phyloP scores from a whole-genome alignment of 2,888 invertebrate genomes.

The Cremastinae sp. region DNA sequence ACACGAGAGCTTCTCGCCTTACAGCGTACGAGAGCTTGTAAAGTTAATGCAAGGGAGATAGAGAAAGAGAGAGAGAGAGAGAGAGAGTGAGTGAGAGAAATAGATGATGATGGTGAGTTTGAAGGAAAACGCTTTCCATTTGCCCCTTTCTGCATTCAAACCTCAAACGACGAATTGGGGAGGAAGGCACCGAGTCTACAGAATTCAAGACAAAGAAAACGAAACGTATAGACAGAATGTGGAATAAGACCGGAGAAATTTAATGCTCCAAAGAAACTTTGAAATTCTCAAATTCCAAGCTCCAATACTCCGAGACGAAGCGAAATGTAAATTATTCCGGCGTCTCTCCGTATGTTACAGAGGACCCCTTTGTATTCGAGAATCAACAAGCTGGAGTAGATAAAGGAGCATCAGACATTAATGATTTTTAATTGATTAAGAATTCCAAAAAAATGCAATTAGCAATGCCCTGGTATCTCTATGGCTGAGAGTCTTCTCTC shows the following conservation, averaged over 20 bases:
- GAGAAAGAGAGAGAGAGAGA: background rate
- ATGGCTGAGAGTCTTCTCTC: too few species aligned
- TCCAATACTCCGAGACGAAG: constrained; percentile 1
- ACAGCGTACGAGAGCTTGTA: background rate
- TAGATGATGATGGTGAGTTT: background rate
- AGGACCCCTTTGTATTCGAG: too few species aligned
- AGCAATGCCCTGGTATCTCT: too few species aligned
- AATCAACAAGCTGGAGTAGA: too few species aligned
- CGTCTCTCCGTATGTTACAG: too few species aligned
- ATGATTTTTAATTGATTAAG: too few species aligned
- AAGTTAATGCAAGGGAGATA: constrained; percentile 15
- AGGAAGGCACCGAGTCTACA: background rate
- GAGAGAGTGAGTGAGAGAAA: background rate
- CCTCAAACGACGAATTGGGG: constrained; percentile 18
- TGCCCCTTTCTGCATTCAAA: background rate
- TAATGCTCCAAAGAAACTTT: constrained; percentile 27
- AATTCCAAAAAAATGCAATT: too few species aligned
- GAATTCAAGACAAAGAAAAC: background rate
- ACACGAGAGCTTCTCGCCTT: background rate
- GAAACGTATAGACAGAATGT: background rate
- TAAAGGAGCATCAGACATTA: too few species aligned
- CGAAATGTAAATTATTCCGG: constrained; percentile 5
- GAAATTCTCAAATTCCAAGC: constrained; percentile 17
- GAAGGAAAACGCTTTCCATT: constrained; percentile 21
- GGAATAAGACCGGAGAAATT: constrained; percentile 7